Base-by-base conservation (phyloP, 2,797 vertebrate genomes). In the Anguilla megastoma region DNA sequence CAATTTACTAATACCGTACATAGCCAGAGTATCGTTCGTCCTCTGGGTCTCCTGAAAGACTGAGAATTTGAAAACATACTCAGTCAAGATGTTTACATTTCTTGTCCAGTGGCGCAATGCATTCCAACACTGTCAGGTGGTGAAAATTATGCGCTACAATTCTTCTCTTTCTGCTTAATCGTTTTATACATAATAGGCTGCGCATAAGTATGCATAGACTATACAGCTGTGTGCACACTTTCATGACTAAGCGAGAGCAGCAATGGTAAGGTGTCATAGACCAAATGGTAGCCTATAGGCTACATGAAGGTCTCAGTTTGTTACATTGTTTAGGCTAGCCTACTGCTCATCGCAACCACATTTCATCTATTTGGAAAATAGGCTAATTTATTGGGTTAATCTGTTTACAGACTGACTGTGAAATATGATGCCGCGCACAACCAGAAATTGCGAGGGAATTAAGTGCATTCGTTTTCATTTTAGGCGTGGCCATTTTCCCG, bases 1-100 rank as follows among this genome's bases (percentile, higher is more conserved):
- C 27, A 71, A 33, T 71, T 9, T 71, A 12, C 10, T 12, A 12
- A 33, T 3, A 2, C 10, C 69, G 7, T 71, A 12, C 10, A 9
- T 27, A 10, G 69, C 27, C 27, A 30, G 27, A 3, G 27, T 71
- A 30, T 71, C 9, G 63, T 69, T 69, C 6, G 63, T 33, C 27
- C 33, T 27, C 21, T 30, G 8, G 27, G 24, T 48, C 21, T 82
- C 45, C 41, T 24, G 79, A 50, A 18, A 18, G 56, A 58, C 56
- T 16, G 56, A 58, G 56, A 58, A 33, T 3, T 16, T 71, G 33
- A 41, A 76, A 36, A 16, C 74, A 76, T 76, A 4, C 2, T 18
- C 12, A 76, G n/a, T 85, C 84, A 24, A 85, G 54, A 85, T 85
- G 84, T 85, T 85, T 56, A 10, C 5, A 56, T 85, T 12, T 60